These are phyloP conservation scores for Nesogale talazaci DNA, from an alignment of 2,113 vertebrate species.

Conservation along the genomic window DNA sequence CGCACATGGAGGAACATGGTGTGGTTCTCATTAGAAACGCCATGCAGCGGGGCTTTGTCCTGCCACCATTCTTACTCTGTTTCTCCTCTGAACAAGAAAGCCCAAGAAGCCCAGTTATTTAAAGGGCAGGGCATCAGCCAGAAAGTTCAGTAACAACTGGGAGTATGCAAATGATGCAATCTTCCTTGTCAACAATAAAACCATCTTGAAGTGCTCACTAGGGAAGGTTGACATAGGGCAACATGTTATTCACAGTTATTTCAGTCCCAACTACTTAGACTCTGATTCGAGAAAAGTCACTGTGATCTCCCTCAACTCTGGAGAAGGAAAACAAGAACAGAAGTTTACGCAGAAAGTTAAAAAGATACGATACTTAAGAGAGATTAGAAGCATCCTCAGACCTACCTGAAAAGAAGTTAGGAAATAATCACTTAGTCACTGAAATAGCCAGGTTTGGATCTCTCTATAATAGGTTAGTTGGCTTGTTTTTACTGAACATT, in stretches of 20 bases:
- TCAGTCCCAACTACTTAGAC: conserved; percentile 6
- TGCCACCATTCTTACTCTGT: neutral
- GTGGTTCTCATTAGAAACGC: too few relatives aligned
- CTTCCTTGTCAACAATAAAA: too few relatives aligned
- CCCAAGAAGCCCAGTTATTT: neutral
- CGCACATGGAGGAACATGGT: too few relatives aligned
- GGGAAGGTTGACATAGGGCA: neutral
- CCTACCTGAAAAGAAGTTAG: neutral
- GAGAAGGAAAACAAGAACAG: neutral
- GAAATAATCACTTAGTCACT: conserved; percentile 15
- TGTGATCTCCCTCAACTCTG: neutral
- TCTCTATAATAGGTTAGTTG: neutral
- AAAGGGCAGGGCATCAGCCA: neutral
- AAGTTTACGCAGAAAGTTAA: conserved; percentile 9
- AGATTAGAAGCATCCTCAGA: neutral
- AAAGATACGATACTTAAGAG: conserved; percentile 6
- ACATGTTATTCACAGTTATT: neutral
- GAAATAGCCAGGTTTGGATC: neutral
- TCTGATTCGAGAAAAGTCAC: conserved; percentile 4
- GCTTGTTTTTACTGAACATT: too few relatives aligned
- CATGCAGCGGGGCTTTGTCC: neutral
- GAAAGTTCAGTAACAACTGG: neutral
- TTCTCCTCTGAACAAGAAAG: too few relatives aligned
- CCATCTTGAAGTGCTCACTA: neutral
- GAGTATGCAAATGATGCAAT: neutral